phyloP scores from a whole-genome alignment of 2,113 vertebrate genomes.

The Campylomormyrus tamandua region DNA sequence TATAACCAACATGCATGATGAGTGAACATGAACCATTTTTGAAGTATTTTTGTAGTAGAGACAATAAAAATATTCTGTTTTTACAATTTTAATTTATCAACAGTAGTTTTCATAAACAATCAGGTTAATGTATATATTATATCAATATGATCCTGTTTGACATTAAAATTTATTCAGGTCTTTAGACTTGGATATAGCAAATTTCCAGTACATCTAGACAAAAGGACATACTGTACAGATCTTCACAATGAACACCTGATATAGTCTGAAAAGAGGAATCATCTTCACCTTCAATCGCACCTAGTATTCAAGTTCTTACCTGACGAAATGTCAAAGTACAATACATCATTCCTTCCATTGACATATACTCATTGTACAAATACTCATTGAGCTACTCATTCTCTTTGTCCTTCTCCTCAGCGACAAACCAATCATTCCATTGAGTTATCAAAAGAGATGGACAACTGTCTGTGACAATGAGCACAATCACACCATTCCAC shows the following conservation, averaged over 20 bases:
- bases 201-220: not conserved
- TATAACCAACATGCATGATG: not conserved
- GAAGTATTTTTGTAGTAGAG: not conserved
- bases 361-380: conserved; percentile 41
- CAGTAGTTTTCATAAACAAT: not conserved
- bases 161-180: not conserved
- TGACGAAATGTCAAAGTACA: conserved; percentile 48
- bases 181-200: not conserved
- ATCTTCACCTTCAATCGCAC: conserved; percentile 9
- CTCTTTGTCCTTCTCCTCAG: conserved; percentile 41
- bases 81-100: not conserved
- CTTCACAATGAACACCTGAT: not conserved
- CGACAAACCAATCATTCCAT: conserved; percentile 37
- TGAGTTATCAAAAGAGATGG: conserved; percentile 14
- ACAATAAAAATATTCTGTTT: not conserved
- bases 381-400: conserved; percentile 54
- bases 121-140: not conserved
- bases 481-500: conserved; percentile 54
- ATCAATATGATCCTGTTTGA: not conserved
- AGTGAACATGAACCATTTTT: not conserved
- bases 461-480: conserved; percentile 24
- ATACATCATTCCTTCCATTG: conserved; percentile 52
- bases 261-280: not conserved
- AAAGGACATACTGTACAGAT: not conserved
- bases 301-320: conserved; percentile 40